Percentiles rank a stretch among this genome's conserved stretches.
phyloP scores from a whole-genome alignment of 1,140 invertebrate genomes.

The Drosophila miranda region DNA sequence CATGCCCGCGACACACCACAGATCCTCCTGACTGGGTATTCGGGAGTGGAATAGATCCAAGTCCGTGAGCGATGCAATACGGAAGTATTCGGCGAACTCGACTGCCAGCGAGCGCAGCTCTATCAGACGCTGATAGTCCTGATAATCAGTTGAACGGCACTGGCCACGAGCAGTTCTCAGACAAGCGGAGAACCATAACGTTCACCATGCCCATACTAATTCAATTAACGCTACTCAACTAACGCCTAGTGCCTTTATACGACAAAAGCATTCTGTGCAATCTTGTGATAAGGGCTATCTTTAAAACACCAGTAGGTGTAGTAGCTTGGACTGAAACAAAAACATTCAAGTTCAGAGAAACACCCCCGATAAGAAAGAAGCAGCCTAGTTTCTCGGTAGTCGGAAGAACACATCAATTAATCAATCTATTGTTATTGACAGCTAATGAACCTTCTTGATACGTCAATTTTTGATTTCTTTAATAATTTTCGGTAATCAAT shows the following conservation, averaged over 20 bases:
- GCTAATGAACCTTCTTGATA: too few relatives aligned
- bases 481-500: too few relatives aligned
- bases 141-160: not conserved
- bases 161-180: not conserved
- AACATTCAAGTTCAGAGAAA: conserved; percentile 7
- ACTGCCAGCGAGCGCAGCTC: conserved; percentile 13
- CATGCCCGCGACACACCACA: conserved; percentile 6
- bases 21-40: conserved; percentile 1
- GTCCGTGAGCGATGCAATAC: conserved; percentile 7
- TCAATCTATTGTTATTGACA: too few relatives aligned
- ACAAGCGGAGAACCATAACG: not conserved
- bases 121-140: conserved; percentile 4
- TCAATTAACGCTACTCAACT: not conserved
- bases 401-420: not conserved
- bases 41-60: not conserved
- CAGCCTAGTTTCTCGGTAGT: conserved; percentile 7
- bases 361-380: conserved; percentile 1
- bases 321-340: not conserved
- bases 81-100: conserved; percentile 32
- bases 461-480: too few relatives aligned
- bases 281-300: too few relatives aligned
- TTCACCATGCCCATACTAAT: not conserved
- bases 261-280: too few relatives aligned
- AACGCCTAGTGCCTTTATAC: not conserved
- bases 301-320: too few relatives aligned